Percentiles rank a stretch among this genome's conserved stretches.
phyloP scores from a whole-genome alignment of 2,113 vertebrate species.

The Cryptomyrus ogoouensis region DNA sequence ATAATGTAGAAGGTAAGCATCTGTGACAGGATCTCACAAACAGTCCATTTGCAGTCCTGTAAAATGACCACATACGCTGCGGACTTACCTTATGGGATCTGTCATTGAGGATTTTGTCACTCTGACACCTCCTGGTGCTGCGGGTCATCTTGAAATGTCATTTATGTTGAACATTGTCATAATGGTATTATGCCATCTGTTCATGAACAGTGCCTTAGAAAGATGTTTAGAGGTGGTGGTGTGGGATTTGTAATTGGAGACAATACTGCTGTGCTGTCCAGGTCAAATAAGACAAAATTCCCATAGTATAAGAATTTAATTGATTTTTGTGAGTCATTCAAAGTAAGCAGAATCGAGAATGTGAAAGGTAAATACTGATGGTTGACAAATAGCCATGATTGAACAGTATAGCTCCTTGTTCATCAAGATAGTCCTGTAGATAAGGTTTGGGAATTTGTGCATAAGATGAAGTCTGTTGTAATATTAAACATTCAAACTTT shows the following conservation, averaged over 20 bases:
- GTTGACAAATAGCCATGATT: background rate
- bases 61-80: background rate
- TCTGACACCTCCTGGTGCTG: background rate
- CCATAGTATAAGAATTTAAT: background rate
- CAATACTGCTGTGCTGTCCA: background rate
- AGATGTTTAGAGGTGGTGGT: background rate
- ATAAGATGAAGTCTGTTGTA: background rate
- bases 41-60: background rate
- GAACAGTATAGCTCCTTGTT: background rate
- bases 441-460: background rate
- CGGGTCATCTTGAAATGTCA: background rate
- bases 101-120: background rate
- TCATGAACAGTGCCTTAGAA: background rate
- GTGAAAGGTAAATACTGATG: background rate
- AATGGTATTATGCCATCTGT: background rate
- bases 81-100: background rate
- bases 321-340: background rate
- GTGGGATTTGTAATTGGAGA: background rate
- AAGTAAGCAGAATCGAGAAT: background rate
- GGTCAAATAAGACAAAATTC: background rate
- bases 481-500: background rate
- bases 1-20: background rate
- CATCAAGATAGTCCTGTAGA: background rate
- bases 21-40: background rate
- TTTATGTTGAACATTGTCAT: background rate